Conservation (phyloP, 2,888 invertebrate genomes). For the Masnerella sp. region DNA sequence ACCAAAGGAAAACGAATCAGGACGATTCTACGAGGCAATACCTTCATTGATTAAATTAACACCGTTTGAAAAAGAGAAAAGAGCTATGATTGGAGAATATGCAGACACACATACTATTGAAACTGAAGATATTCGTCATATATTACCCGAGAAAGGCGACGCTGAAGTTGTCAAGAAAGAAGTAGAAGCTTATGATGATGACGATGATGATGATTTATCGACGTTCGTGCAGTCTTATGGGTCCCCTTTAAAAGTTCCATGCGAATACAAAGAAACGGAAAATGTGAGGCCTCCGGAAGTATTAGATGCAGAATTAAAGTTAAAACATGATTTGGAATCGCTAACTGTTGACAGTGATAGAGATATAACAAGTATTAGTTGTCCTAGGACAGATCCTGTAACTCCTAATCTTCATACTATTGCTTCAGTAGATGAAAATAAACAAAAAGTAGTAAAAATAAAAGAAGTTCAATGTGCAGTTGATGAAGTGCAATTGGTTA, state of each 20-base stretch:
- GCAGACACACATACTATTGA: conserved; percentile 24
- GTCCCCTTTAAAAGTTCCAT: conserved; percentile 49
- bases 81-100: conserved; percentile 57
- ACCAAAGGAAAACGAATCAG: conserved; percentile 33
- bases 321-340: conserved; percentile 15
- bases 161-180: too few species aligned
- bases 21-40: conserved; percentile 33
- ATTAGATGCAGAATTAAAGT: too few species aligned
- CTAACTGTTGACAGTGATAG: conserved; percentile 5
- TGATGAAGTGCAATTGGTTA: conserved; percentile 68
- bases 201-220: conserved; percentile 51
- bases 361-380: too few species aligned
- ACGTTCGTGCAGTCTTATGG: conserved; percentile 52
- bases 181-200: too few species aligned
- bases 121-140: conserved; percentile 52
- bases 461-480: too few species aligned
- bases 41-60: conserved; percentile 61
- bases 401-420: too few species aligned
- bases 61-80: conserved; percentile 60
- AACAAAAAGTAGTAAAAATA: too few species aligned
- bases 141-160: conserved; percentile 14
- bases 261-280: conserved; percentile 41
- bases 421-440: too few species aligned
- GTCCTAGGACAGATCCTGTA: too few species aligned
- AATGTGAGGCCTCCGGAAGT: background rate